Percentiles rank a stretch among this genome's conserved stretches.
Evolutionary conservation across 2,113 vertebrate genomes (phyloP).

Genomic region (Pyrgilauda ruficollis): DNA sequence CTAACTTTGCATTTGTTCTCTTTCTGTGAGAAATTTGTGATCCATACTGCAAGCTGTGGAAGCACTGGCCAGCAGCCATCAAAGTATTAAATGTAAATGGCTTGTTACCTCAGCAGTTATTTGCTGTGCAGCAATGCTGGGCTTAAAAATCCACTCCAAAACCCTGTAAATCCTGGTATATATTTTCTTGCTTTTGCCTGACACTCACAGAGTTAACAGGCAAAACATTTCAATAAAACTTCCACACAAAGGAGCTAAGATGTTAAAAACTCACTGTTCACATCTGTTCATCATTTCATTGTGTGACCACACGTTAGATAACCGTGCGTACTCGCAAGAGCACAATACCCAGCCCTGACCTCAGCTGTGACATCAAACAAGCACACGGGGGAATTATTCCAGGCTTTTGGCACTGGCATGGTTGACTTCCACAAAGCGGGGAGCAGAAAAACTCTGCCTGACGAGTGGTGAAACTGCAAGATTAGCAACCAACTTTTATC

Average conservation of each 20-base stretch:
- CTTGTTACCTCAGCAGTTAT: constrained; percentile 26
- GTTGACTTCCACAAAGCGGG: neutral
- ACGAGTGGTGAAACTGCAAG: neutral
- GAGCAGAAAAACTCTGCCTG: neutral
- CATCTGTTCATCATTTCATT: constrained; percentile 78
- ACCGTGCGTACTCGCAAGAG: constrained; percentile 60
- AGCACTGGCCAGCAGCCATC: constrained; percentile 29
- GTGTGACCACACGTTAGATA: constrained; percentile 67
- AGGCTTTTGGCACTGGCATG: neutral
- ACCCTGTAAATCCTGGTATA: constrained; percentile 41
- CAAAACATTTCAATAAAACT: constrained; percentile 73
- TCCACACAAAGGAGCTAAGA: constrained; percentile 65
- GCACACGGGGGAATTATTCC: constrained; percentile 54
- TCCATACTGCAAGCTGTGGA: neutral
- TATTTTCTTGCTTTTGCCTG: constrained; percentile 10
- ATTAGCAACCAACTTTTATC: neutral
- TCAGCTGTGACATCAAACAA: constrained; percentile 74
- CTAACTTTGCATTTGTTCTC: constrained; percentile 16
- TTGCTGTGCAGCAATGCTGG: neutral
- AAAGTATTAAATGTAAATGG: constrained; percentile 30
- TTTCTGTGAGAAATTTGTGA: constrained; percentile 12
- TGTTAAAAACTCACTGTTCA: constrained; percentile 74
- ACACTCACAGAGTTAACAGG: constrained; percentile 69
- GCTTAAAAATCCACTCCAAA: constrained; percentile 44
- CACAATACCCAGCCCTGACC: constrained; percentile 63